phyloP scores from a whole-genome alignment of 1,140 invertebrate species.

The Philaenus spumarius region DNA sequence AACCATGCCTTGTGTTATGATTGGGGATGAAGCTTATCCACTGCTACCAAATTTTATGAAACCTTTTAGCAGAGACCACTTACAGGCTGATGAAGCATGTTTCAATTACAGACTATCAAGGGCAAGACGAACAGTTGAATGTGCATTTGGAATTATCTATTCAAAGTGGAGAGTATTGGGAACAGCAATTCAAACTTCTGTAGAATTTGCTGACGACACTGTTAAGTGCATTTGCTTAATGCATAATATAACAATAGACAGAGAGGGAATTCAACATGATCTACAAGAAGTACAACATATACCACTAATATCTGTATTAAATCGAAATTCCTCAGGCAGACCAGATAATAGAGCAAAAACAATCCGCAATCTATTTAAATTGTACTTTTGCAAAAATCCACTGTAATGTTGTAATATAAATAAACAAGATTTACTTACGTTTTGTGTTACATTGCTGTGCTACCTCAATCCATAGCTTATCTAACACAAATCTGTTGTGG shows the following conservation, averaged over 20 bases:
- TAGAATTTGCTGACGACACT: constrained; percentile 11
- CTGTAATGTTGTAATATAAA: too few species aligned
- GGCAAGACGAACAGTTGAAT: constrained; percentile 44
- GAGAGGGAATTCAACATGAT: not conserved
- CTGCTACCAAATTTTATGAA: constrained; percentile 41
- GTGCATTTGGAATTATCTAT: too few species aligned
- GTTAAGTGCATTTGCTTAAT: too few species aligned
- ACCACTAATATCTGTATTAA: not conserved
- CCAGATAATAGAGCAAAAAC: not conserved
- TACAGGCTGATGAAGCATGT: too few species aligned
- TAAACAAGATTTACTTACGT: constrained; percentile 1
- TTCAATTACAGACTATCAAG: constrained; percentile 42
- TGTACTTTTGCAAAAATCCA: not conserved
- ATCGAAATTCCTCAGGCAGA: not conserved
- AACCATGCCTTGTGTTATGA: constrained; percentile 8
- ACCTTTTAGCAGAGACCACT: constrained; percentile 39
- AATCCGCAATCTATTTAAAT: not conserved
- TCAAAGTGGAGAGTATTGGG: constrained; percentile 44
- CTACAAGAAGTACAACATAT: not conserved
- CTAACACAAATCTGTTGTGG: too few species aligned
- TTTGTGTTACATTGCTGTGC: not conserved
- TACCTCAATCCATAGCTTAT: too few species aligned
- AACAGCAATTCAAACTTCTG: constrained; percentile 10
- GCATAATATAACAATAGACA: too few species aligned
- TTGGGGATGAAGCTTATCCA: too few species aligned